phyloP scores from a whole-genome alignment of 2,888 invertebrate genomes.

The Limnephilus auricula region DNA sequence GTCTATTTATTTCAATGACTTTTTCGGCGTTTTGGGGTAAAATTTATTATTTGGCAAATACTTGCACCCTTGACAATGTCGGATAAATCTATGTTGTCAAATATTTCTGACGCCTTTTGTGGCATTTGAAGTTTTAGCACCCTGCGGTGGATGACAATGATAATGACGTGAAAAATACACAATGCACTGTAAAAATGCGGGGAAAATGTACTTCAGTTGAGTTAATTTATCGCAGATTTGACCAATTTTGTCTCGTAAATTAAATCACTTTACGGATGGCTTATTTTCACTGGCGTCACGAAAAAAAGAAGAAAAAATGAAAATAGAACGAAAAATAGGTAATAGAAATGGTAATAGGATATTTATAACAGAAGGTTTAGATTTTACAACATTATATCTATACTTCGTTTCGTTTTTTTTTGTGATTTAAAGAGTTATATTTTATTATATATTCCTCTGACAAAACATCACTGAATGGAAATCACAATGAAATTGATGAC shows the following conservation, averaged over 20 bases:
- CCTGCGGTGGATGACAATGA: slow-evolving; percentile 41
- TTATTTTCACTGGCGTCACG: slow-evolving; percentile 37
- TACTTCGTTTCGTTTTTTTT: too few relatives aligned
- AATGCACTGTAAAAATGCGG: not conserved
- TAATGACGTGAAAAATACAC: slow-evolving; percentile 29
- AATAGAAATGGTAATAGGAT: too few relatives aligned
- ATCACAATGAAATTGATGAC: too few relatives aligned
- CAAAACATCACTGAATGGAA: too few relatives aligned
- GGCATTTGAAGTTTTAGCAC: slow-evolving; percentile 52
- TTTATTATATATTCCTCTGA: too few relatives aligned
- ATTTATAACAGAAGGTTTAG: too few relatives aligned
- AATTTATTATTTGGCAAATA: slow-evolving; percentile 60
- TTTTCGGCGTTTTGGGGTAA: slow-evolving; percentile 61
- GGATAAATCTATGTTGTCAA: slow-evolving; percentile 53
- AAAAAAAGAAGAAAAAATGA: not conserved
- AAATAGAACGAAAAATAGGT: too few relatives aligned
- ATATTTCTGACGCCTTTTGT: slow-evolving; percentile 17
- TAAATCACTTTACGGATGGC: slow-evolving; percentile 44
- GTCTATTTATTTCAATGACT: not conserved
- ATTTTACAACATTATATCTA: too few relatives aligned
- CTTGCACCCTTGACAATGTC: slow-evolving; percentile 54
- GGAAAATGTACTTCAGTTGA: slow-evolving; percentile 47
- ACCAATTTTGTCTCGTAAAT: slow-evolving; percentile 58
- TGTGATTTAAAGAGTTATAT: too few relatives aligned
- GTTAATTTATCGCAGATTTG: slow-evolving; percentile 64